Evolutionary conservation across 2,113 vertebrate species (phyloP).

Genomic region (Platysteira castanea): DNA sequence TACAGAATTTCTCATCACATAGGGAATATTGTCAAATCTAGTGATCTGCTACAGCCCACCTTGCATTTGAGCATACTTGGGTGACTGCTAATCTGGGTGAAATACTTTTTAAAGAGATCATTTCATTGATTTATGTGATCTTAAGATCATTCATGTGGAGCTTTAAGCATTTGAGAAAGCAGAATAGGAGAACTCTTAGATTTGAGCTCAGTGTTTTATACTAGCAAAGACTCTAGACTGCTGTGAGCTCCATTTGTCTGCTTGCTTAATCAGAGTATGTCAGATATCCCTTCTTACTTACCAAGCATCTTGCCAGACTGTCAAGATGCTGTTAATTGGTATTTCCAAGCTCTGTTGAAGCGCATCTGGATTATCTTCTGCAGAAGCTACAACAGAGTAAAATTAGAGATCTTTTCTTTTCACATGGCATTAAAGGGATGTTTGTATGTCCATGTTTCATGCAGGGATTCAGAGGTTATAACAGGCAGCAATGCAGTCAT

Average conservation of each 20-base stretch:
- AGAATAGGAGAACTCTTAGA: not conserved
- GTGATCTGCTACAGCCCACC: not conserved
- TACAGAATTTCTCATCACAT: not conserved
- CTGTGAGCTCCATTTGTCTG: not conserved
- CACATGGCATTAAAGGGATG: not conserved
- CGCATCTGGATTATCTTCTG: not conserved
- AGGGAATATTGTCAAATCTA: not conserved
- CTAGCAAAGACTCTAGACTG: not conserved
- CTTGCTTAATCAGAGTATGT: not conserved
- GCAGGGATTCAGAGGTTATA: not conserved
- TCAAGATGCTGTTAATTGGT: not conserved
- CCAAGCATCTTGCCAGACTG: not conserved
- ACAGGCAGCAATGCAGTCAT: not conserved
- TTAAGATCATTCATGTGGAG: not conserved
- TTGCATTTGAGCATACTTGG: not conserved
- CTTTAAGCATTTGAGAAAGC: not conserved
- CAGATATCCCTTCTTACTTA: not conserved
- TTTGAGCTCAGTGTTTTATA: not conserved
- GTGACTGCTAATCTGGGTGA: not conserved
- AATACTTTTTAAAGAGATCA: not conserved
- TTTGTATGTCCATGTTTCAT: not conserved
- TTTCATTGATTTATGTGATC: not conserved
- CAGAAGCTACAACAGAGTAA: not conserved
- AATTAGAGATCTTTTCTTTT: not conserved
- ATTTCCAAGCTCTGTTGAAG: not conserved